Conservation (phyloP, 2,113 vertebrate species). For the Donacobius atricapilla region DNA sequence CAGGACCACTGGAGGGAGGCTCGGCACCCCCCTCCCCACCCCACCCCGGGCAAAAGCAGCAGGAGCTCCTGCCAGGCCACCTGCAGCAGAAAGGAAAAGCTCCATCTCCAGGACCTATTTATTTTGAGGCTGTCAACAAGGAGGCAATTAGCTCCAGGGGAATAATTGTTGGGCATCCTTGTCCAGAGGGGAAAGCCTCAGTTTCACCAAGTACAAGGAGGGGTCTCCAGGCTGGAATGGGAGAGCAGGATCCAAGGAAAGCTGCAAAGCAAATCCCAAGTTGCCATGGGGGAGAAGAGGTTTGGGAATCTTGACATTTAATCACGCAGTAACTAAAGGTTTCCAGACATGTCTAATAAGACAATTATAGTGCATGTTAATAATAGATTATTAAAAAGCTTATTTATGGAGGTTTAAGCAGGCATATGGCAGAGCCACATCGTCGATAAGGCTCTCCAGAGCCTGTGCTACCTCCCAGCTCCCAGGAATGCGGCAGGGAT, state of each 20-base stretch:
- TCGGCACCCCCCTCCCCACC: not conserved
- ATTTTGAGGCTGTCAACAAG: not conserved
- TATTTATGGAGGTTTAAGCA: slow-evolving; percentile 36
- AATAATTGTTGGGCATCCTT: not conserved
- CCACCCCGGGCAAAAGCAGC: not conserved
- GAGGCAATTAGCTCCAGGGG: not conserved
- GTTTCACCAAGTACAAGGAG: not conserved
- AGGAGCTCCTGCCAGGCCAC: slow-evolving; percentile 28
- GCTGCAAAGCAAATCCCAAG: not conserved
- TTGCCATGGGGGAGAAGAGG: not conserved
- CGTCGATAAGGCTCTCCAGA: not conserved
- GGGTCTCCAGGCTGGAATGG: not conserved
- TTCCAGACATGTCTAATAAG: slow-evolving; percentile 47
- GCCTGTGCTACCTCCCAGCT: not conserved
- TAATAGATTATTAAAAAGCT: slow-evolving; percentile 57
- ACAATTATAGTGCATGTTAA: slow-evolving; percentile 56
- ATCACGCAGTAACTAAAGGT: slow-evolving; percentile 23
- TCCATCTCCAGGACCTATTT: not conserved
- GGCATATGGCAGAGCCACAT: not conserved
- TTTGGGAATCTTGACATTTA: slow-evolving; percentile 46
- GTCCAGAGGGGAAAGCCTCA: not conserved
- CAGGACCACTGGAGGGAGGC: not conserved
- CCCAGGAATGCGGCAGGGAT: not conserved
- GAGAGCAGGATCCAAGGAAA: not conserved
- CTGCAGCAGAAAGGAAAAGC: not conserved